Conservation (phyloP, 2,888 invertebrate genomes). For the Rhaphigaster nebulosa region DNA sequence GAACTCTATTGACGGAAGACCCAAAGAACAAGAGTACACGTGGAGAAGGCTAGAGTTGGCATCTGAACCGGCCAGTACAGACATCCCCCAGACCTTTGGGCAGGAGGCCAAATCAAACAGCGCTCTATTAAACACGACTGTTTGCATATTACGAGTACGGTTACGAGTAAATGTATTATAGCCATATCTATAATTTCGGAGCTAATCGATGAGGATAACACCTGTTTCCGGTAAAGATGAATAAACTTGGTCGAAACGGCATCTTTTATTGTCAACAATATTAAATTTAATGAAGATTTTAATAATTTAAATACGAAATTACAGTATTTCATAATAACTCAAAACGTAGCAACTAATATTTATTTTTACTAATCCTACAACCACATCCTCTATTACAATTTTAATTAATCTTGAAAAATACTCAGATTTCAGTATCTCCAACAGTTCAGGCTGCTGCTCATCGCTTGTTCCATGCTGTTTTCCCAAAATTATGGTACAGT, state of each 20-base stretch:
- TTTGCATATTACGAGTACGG: slow-evolving; percentile 46
- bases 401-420: no score
- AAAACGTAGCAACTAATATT: no score
- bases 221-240: background rate
- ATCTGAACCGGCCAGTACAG: background rate
- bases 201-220: background rate
- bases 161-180: background rate
- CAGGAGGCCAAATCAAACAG: background rate
- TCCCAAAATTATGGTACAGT: no score
- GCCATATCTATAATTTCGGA: background rate
- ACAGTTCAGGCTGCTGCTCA: no score
- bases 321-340: no score
- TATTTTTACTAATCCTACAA: no score
- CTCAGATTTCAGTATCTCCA: no score
- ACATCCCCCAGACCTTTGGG: slow-evolving; percentile 20
- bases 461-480: no score
- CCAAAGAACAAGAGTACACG: background rate
- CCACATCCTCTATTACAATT: no score
- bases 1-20: background rate
- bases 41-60: background rate
- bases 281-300: no score
- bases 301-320: no score
- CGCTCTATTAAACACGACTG: slow-evolving; percentile 23
- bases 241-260: background rate
- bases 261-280: no score